Evolutionary conservation across 2,888 invertebrate genomes (phyloP).

Genomic region (Sarcophaga subvicina): DNA sequence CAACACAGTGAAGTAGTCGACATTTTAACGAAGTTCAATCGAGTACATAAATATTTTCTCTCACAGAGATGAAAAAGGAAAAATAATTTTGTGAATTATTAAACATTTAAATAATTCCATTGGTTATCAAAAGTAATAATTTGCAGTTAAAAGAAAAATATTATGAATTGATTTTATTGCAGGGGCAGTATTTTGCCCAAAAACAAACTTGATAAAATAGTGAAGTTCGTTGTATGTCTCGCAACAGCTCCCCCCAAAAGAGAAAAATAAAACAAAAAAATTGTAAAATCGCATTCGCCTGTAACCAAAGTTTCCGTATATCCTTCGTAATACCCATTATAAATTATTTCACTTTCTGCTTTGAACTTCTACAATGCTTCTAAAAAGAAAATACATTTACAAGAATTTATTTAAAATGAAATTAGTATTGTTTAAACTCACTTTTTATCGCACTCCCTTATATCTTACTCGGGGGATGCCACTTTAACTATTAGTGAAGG

Average conservation of each 20-base stretch:
- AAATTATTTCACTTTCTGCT: slow-evolving; percentile 61
- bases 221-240: slow-evolving; percentile 59
- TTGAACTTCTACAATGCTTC: slow-evolving; percentile 32
- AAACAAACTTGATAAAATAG: slow-evolving; percentile 43
- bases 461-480: slow-evolving; percentile 56
- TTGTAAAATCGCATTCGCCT: slow-evolving; percentile 60
- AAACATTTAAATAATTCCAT: slow-evolving; percentile 47
- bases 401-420: slow-evolving; percentile 76
- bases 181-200: slow-evolving; percentile 64
- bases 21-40: slow-evolving; percentile 71
- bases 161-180: slow-evolving; percentile 60
- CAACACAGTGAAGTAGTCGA: slow-evolving; percentile 68
- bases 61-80: slow-evolving; percentile 69
- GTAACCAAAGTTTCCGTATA: slow-evolving; percentile 54
- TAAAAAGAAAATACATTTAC: slow-evolving; percentile 68
- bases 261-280: slow-evolving; percentile 25
- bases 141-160: slow-evolving; percentile 43
- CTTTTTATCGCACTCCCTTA: slow-evolving; percentile 35
- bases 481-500: slow-evolving; percentile 35
- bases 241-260: slow-evolving; percentile 51
- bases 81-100: slow-evolving; percentile 65
- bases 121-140: slow-evolving; percentile 54
- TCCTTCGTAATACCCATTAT: slow-evolving; percentile 49
- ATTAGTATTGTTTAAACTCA: slow-evolving; percentile 45
- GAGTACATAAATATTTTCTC: slow-evolving; percentile 72